Conservation (phyloP, 2,888 invertebrate species). For the Cosmia trapezina region DNA sequence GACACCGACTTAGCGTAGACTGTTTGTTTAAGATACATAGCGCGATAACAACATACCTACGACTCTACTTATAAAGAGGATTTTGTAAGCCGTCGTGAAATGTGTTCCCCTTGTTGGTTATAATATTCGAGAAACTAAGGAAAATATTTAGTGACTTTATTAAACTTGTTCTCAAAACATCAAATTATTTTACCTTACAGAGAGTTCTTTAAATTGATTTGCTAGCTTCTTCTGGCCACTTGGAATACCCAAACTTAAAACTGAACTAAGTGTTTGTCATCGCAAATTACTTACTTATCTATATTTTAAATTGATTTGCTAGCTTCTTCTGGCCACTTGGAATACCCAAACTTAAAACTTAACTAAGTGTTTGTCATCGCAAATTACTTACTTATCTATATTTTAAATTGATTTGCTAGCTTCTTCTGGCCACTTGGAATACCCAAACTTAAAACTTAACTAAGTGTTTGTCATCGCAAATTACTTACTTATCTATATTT, state of each 20-base stretch:
- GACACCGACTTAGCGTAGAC: constrained; percentile 67
- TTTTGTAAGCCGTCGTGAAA: constrained; percentile 53
- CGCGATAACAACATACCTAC: constrained; percentile 72
- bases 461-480: neutral
- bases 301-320: neutral
- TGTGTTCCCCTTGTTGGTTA: constrained; percentile 25
- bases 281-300: no score
- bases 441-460: no score
- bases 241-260: no score
- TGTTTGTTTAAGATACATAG: constrained; percentile 80
- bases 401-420: neutral
- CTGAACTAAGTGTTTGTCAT: neutral
- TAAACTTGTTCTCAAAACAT: neutral
- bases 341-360: no score
- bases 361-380: neutral
- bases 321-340: neutral
- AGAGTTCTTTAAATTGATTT: neutral
- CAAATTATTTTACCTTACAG: neutral
- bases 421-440: neutral
- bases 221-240: neutral
- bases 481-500: neutral
- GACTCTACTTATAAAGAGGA: constrained; percentile 62
- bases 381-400: no score
- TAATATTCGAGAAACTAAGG: constrained; percentile 16
- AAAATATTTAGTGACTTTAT: constrained; percentile 9